Base-by-base conservation (phyloP, 2,888 invertebrate genomes). In the Drosophila koepferae region DNA sequence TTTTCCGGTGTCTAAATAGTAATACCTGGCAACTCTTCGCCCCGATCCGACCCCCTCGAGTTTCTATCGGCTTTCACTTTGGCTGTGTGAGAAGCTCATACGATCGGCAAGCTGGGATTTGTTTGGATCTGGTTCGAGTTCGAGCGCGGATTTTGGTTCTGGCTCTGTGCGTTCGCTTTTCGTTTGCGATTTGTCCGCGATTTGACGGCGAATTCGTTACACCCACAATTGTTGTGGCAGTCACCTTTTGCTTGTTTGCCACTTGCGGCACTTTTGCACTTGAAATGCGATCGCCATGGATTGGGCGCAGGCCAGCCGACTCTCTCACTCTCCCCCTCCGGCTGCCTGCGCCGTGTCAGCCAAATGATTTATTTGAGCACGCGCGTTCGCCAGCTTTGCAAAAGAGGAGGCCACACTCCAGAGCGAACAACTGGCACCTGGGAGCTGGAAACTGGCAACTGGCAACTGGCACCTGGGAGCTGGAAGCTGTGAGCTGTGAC, bases 1-100 rank as follows among this genome's bases (percentile, higher is more conserved):
- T 92, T 92, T 92, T 92, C 92, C 92, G 92, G 92, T 92, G 90
- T 91, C 90, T 89, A 91, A 92, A 92, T 91, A 91, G 88, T 91
- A 90, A 86, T 87, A 82, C 86, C 76, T 74, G 55, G 79, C 70
- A 72, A 63, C 38, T 28, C 54, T 7, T n/a, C 54, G 23, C 40
- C 23, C 23, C 55, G 18, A 41, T 34, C 38, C 38, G 14, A 18
- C 28, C 16, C 16, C 0, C 9, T 10, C 0, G 2, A 12, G 34
- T 36, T 28, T n/a, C 34, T 58, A 41, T 44, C 31, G 69, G 72
- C 88, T 77, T 77, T 83, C 87, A 87, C 80, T 82, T 68, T 64
- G 83, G 40, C 58, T 70, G 56, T 74, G 73, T 66, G 82, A 72
- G 74, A 79, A 81, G 66, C 89, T 81, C 86, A 89, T 80, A 86